phyloP scores from a whole-genome alignment of 2,797 vertebrate species.

The Okamejei kenojei region DNA sequence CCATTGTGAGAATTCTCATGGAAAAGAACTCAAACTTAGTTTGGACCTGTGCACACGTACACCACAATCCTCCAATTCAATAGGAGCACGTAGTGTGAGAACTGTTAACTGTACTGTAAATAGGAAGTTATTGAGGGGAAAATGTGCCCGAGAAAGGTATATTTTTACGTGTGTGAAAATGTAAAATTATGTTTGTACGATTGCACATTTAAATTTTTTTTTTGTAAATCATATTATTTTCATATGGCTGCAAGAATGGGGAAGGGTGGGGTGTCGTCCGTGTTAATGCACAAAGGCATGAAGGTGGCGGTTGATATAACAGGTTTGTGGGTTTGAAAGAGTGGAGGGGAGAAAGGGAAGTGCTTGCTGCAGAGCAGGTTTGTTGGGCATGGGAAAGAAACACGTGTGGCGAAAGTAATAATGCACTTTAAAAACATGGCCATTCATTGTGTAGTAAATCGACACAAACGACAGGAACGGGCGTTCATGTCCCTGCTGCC shows the following conservation, averaged over 20 bases:
- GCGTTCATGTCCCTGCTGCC: neutral
- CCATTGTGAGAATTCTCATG: neutral
- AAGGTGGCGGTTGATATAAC: conserved; percentile 48
- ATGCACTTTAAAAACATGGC: conserved; percentile 31
- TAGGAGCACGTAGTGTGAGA: conserved; percentile 41
- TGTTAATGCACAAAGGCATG: conserved; percentile 56
- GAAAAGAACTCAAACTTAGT: conserved; percentile 13
- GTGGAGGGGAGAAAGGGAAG: neutral
- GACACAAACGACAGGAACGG: neutral
- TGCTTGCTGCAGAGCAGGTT: neutral
- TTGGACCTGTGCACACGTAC: conserved; percentile 40
- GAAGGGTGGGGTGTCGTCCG: conserved; percentile 44
- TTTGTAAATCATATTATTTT: conserved; percentile 49
- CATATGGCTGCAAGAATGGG: conserved; percentile 43
- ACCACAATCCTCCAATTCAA: conserved; percentile 43
- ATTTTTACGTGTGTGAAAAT: conserved; percentile 54
- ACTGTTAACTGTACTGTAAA: conserved; percentile 47
- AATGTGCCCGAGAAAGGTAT: conserved; percentile 54
- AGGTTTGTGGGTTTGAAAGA: conserved; percentile 41
- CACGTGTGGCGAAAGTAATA: conserved; percentile 23
- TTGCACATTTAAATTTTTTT: conserved; percentile 40
- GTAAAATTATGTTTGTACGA: conserved; percentile 54
- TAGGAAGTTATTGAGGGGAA: conserved; percentile 43
- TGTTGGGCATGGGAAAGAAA: conserved; percentile 15
- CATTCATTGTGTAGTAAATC: conserved; percentile 27